Base-by-base conservation (phyloP, 2,113 vertebrate genomes). In the Stictonetta naevosa region DNA sequence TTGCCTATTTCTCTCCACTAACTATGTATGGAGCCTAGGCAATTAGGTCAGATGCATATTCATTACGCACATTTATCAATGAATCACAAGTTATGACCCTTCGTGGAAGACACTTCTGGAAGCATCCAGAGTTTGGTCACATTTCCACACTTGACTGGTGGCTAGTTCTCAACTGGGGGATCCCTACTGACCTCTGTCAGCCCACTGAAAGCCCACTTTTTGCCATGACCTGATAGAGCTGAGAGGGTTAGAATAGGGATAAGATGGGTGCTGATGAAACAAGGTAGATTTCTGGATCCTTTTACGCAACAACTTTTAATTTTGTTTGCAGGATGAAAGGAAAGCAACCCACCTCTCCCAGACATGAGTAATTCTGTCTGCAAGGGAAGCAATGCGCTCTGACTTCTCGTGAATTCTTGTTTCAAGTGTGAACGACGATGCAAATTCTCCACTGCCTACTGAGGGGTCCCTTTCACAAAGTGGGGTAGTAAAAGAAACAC, bases 1-100 rank as follows among this genome's bases (percentile, higher is more conserved):
- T 79, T 91, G 19, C 53, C 42, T 95, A 0, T 93, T 95, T 95
- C 63, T 93, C 50, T 90, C 29, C 23, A 44, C 11, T 91, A 55
- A 44, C 11, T 91, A 55, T 29, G 33, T 42, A 44, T 8, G 64
- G 14, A 82, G 33, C 60, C 52, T 60, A 78, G 56, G 58, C 66
- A 73, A 88, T n/a, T 69, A 94, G 44, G 50, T 86, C 75, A 93
- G 71, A 58, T 85, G 26, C 0, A 1, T 64, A n/a, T 48, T 85
- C 20, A 38, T 69, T 60, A 76, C 3, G 36, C 3, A 42, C 25
- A 18, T 21, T 60, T 69, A 66, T 60, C 20, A 55, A 8, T 34
- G 33, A 81, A 83, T 64, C 12, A 4, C 34, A 76, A 40, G 19
- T 40, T 84, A 18, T 46, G 48, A 56, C 26, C 40, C 13, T 22